These are phyloP conservation scores for Todiramphus chloris DNA, from an alignment of 2,113 vertebrate species.

Conservation along the genomic window DNA sequence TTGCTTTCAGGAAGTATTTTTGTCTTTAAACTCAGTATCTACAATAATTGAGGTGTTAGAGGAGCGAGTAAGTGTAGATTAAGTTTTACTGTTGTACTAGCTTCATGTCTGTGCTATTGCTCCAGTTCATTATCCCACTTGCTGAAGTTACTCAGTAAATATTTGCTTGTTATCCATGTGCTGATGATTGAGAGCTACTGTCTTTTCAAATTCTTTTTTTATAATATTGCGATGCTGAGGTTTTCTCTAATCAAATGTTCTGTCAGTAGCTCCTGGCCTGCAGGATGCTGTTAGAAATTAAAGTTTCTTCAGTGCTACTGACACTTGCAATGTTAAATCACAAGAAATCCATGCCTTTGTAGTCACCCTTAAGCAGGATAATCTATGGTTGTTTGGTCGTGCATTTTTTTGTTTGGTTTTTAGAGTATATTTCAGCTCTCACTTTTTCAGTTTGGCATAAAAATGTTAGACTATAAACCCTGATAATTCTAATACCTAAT, in stretches of 20 bases:
- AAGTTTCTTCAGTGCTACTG: not conserved
- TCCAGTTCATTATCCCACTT: not conserved
- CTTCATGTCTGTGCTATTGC: not conserved
- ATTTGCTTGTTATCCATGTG: not conserved
- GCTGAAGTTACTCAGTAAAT: not conserved
- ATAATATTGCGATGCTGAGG: conserved; percentile 35
- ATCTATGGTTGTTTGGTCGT: not conserved
- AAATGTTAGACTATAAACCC: fast-evolving
- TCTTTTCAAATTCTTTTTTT: not conserved
- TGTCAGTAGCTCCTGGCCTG: conserved; percentile 65
- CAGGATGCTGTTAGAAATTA: conserved; percentile 57
- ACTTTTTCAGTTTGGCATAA: not conserved
- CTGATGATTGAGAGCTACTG: not conserved
- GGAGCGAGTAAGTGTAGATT: not conserved
- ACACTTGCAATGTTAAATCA: not conserved
- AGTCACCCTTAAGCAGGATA: not conserved
- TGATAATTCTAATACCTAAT: not conserved
- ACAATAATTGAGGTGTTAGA: not conserved
- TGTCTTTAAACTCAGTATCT: not conserved
- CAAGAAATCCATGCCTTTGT: not conserved
- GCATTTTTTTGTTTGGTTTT: not conserved
- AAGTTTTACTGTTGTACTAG: not conserved
- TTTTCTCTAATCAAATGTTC: conserved; percentile 62
- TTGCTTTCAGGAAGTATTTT: not conserved
- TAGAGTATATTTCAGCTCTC: not conserved